Evolutionary conservation across 1,140 invertebrate genomes (phyloP), one percentile per base, ranked within the genome.

Genomic region (Subanguina moxae): DNA sequence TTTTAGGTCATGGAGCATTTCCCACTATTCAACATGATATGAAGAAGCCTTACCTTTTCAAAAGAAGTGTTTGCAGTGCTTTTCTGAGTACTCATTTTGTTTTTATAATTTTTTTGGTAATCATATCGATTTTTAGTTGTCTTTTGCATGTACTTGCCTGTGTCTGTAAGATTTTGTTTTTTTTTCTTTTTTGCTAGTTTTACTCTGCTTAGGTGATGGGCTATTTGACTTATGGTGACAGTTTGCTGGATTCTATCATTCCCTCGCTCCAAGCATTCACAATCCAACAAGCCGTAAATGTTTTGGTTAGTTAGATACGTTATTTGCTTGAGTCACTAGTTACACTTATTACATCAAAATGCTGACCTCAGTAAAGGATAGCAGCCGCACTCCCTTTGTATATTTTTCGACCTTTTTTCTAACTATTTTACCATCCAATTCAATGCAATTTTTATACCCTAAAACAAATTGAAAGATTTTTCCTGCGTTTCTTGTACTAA

Each of bases 1-100:
- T 71, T 89, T 88, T 88, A 75, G 71, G 45, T 58, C 72, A 23
- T 72, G 74, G 7, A 9, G 82, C 82, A 28, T 85, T 86, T 65
- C 85, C 84, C 15, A 86, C 85, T 5, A 85, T 86, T 65, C 84
- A 86, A 68, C 77, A 82, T 42, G 85, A 86, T 68, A 86, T 86
- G 85, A 83, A 75, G 43, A 74, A 82, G 30, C 84, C 83, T 8
- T 68, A 76, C 63, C 72, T 78, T 19, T 80, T 80, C 67, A 69
- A 69, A 11, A 70, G 71, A 25, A 73, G 78, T 17, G 78, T 80
- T 23, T 77, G 59, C 43, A 43, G 67, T n/a, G 77, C 78, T 19
- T 80, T 77, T 46, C 58, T 76, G 27, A 72, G 77, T 78, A 57
- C 57, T n/a, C n/a, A n/a, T n/a, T n/a, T n/a, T n/a, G n/a, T n/a